Conservation (phyloP, 2,888 invertebrate species). For the Ophion ventricosus region DNA sequence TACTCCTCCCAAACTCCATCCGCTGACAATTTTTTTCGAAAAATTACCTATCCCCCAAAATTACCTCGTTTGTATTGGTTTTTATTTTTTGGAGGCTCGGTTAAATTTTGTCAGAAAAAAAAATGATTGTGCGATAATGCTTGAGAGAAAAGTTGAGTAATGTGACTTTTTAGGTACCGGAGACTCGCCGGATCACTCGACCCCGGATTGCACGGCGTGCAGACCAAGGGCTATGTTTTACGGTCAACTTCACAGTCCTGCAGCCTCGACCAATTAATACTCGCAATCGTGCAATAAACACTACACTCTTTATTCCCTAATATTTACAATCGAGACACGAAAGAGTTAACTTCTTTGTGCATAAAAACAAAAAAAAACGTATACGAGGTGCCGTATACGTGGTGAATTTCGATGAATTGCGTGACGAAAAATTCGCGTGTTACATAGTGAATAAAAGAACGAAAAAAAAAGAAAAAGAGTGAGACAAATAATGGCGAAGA, state of each 20-base stretch:
- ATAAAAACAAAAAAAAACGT: background rate
- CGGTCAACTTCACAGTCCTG: slow-evolving; percentile 78
- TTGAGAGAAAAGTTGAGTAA: background rate
- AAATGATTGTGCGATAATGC: background rate
- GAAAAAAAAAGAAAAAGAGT: too few relatives aligned
- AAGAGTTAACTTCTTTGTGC: slow-evolving; percentile 3
- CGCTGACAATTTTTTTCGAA: background rate
- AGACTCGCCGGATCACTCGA: slow-evolving; percentile 72
- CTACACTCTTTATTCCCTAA: slow-evolving; percentile 24
- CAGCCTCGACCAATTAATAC: slow-evolving; percentile 79
- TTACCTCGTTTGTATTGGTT: background rate
- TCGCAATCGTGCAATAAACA: slow-evolving; percentile 53
- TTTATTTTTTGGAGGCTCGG: too few relatives aligned
- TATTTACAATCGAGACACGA: background rate
- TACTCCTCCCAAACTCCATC: background rate
- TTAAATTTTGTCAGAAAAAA: background rate
- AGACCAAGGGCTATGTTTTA: slow-evolving; percentile 79
- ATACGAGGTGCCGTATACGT: background rate
- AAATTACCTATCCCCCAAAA: background rate
- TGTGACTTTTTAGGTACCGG: slow-evolving; percentile 60
- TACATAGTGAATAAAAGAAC: background rate
- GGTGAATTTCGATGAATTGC: slow-evolving; percentile 18
- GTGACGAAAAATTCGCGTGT: slow-evolving; percentile 44
- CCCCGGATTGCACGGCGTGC: slow-evolving; percentile 79
- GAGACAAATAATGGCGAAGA: too few relatives aligned